phyloP scores from a whole-genome alignment of 2,113 vertebrate species.

The Pedetes capensis region DNA sequence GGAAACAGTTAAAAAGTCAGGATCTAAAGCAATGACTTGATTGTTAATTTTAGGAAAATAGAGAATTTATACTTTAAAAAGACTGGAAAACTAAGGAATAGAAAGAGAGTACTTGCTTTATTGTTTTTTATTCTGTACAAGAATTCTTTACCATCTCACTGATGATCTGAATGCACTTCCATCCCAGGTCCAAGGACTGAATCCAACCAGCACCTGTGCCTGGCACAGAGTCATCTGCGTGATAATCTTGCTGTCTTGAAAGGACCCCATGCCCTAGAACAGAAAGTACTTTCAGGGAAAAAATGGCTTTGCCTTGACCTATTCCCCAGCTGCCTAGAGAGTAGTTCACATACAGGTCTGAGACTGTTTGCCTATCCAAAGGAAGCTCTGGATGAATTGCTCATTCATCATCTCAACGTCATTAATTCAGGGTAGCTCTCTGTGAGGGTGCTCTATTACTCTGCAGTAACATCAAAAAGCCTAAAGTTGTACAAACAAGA shows the following conservation, averaged over 20 bases:
- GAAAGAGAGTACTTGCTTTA: constrained; percentile 55
- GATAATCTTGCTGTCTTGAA: constrained; percentile 80
- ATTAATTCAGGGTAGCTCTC: constrained; percentile 82
- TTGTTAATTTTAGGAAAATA: constrained; percentile 4
- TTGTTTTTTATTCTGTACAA: constrained; percentile 48
- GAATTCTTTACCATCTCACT: constrained; percentile 57
- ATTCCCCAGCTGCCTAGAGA: constrained; percentile 84
- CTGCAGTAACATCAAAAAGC: constrained; percentile 78
- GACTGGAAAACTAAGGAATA: constrained; percentile 44
- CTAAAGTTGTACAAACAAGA: constrained; percentile 84
- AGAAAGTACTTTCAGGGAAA: constrained; percentile 84
- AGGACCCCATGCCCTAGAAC: constrained; percentile 77
- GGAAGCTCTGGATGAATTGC: constrained; percentile 84
- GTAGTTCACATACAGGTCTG: constrained; percentile 84
- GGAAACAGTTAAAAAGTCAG: background rate
- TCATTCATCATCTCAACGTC: constrained; percentile 84
- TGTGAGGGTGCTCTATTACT: constrained; percentile 81
- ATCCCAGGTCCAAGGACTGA: constrained; percentile 77
- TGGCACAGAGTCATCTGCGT: constrained; percentile 81
- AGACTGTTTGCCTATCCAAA: constrained; percentile 82
- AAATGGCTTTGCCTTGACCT: constrained; percentile 85
- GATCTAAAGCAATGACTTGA: background rate
- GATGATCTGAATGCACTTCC: constrained; percentile 73
- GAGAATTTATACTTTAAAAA: background rate
- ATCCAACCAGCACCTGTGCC: constrained; percentile 84